Percentiles rank a stretch among this genome's conserved stretches.
phyloP scores from a whole-genome alignment of 2,797 vertebrate genomes.

The Ispidina picta region DNA sequence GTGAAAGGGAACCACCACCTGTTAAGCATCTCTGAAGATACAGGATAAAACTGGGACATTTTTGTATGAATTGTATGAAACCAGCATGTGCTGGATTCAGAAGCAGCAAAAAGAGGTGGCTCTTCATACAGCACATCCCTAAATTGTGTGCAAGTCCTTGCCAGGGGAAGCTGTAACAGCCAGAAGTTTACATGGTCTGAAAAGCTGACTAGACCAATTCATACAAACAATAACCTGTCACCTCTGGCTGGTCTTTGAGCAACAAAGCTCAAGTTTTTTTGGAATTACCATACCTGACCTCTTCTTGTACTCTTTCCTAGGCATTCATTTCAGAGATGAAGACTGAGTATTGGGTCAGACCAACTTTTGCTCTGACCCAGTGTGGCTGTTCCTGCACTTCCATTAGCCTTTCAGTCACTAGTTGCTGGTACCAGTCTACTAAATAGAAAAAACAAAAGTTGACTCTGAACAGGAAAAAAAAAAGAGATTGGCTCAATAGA shows the following conservation, averaged over 20 bases:
- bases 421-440: background rate
- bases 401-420: background rate
- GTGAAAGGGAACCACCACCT: background rate
- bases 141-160: background rate
- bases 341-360: accelerated
- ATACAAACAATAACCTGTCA: background rate
- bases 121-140: background rate
- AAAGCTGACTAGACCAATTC: background rate
- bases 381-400: background rate
- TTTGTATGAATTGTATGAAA: background rate
- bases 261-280: background rate
- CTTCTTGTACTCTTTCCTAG: background rate
- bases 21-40: background rate
- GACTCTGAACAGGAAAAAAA: background rate
- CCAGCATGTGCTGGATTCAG: background rate
- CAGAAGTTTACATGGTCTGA: accelerated
- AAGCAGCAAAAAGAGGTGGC: background rate
- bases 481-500: background rate
- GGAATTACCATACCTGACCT: background rate
- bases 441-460: background rate
- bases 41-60: background rate
- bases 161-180: background rate
- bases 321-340: background rate
- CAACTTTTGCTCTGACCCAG: background rate
- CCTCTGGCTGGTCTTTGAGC: background rate